phyloP scores from a whole-genome alignment of 2,888 invertebrate species.

The Ditylenchus weischeri region DNA sequence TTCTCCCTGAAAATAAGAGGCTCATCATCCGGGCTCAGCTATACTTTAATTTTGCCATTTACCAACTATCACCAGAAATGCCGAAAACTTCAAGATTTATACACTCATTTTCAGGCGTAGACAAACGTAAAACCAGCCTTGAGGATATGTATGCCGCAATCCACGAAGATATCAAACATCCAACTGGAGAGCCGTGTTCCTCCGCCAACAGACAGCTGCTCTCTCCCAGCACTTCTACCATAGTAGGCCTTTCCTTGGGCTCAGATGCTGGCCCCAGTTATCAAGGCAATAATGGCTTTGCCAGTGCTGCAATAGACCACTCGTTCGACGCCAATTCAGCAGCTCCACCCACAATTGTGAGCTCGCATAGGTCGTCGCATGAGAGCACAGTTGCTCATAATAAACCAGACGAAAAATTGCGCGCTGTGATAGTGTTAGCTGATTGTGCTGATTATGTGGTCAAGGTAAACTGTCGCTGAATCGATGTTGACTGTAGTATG shows the following conservation, averaged over 20 bases:
- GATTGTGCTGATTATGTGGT: conserved; percentile 27
- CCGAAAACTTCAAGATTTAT: background rate
- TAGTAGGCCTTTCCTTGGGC: background rate
- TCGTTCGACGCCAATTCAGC: background rate
- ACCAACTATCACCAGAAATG: background rate
- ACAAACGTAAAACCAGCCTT: conserved; percentile 16
- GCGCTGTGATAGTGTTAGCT: conserved; percentile 29
- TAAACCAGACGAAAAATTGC: background rate
- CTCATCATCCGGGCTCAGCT: too few species aligned
- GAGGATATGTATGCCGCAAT: background rate
- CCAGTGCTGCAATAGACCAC: background rate
- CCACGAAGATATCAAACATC: conserved; percentile 28
- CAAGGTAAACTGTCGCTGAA: background rate
- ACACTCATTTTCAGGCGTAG: conserved; percentile 13
- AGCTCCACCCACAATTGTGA: background rate
- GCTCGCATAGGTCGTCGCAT: background rate
- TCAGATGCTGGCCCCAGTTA: background rate
- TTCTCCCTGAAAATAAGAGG: too few species aligned
- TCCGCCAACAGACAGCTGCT: conserved; percentile 16
- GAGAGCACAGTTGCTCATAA: background rate
- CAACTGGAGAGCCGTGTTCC: conserved; percentile 21
- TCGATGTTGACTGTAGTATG: conserved; percentile 16
- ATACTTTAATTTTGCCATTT: conserved; percentile 12
- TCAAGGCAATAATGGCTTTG: conserved; percentile 2
- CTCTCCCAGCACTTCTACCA: conserved; percentile 23